Percentiles rank a stretch among this genome's conserved stretches.
Evolutionary conservation across 2,888 invertebrate species (phyloP).

Genomic region (Dyspetes luteomarginatus): DNA sequence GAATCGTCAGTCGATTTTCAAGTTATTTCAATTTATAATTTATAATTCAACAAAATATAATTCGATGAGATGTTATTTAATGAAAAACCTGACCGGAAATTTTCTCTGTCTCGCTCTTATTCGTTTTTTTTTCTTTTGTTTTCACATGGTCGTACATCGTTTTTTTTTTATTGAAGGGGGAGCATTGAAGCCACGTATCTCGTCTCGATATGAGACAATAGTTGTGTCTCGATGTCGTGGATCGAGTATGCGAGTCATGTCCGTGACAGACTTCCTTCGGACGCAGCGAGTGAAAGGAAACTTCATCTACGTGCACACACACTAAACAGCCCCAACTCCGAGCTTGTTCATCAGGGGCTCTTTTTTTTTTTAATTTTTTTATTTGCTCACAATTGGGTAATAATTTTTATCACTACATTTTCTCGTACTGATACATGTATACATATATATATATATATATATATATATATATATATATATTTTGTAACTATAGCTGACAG

Average conservation of each 20-base stretch:
- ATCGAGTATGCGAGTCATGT: conserved; percentile 34
- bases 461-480: no score
- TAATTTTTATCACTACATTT: no score
- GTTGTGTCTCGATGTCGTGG: not conserved
- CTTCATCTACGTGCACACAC: not conserved
- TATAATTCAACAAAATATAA: no score
- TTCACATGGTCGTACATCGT: not conserved
- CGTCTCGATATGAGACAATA: not conserved
- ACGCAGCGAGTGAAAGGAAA: not conserved
- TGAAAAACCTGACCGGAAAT: not conserved
- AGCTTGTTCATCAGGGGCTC: not conserved
- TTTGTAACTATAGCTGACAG: no score
- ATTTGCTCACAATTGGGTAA: no score
- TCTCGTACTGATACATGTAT: no score
- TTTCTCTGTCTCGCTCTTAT: conserved; percentile 5
- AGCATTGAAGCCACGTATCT: not conserved
- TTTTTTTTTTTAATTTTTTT: not conserved
- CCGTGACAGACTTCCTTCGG: conserved; percentile 54
- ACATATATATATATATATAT: no score
- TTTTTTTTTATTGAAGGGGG: not conserved
- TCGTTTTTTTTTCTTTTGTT: not conserved
- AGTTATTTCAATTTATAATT: no score
- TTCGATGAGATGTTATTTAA: no score
- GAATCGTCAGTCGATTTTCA: no score
- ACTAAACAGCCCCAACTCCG: not conserved